Evolutionary conservation across 2,888 invertebrate genomes (phyloP).

Genomic region (Bimastos eiseni): DNA sequence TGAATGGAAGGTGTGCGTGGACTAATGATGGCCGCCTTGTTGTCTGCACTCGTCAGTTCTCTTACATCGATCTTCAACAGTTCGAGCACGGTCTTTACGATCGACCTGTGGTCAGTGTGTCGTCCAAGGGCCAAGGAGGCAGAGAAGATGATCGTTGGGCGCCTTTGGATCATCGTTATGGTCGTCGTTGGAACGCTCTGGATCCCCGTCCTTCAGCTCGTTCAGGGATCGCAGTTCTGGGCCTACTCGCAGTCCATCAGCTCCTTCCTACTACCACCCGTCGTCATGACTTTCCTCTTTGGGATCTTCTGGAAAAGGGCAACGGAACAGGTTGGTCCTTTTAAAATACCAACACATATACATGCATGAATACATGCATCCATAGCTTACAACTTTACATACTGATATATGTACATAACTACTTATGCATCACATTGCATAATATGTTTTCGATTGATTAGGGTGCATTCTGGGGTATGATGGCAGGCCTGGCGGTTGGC

Average conservation of each 20-base stretch:
- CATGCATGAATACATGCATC: no score
- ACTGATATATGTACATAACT: no score
- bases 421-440: neutral
- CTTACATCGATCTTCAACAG: constrained; percentile 64
- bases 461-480: constrained; percentile 42
- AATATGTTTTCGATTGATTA: constrained; percentile 21
- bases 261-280: constrained; percentile 61
- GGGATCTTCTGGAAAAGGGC: constrained; percentile 58
- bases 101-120: constrained; percentile 60
- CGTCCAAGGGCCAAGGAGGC: constrained; percentile 37
- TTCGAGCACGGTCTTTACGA: constrained; percentile 61
- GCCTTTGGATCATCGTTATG: constrained; percentile 54
- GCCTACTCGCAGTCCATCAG: constrained; percentile 58
- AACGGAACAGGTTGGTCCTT: constrained; percentile 53
- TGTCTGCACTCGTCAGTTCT: constrained; percentile 64
- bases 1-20: constrained; percentile 44
- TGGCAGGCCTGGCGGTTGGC: constrained; percentile 40
- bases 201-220: constrained; percentile 60
- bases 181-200: constrained; percentile 53
- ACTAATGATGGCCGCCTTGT: constrained; percentile 62
- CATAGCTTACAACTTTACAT: no score
- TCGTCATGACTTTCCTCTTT: constrained; percentile 57
- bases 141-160: constrained; percentile 46
- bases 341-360: no score
- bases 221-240: constrained; percentile 61